Evolutionary conservation across 2,888 invertebrate genomes (phyloP).

Genomic region (Tinea pellionella): DNA sequence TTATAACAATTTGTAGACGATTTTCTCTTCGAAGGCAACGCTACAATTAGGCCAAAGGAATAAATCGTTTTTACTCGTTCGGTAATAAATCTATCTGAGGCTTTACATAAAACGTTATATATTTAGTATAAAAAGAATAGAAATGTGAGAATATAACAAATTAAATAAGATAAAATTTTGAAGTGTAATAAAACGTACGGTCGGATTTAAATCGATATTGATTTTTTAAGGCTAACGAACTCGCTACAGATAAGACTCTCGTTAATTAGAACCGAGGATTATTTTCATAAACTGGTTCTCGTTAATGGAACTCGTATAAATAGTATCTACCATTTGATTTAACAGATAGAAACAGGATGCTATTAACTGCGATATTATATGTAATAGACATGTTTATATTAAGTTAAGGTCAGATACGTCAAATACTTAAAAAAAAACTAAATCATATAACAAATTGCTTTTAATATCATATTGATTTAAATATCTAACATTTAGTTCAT

Average conservation of each 20-base stretch:
- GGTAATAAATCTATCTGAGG: not conserved
- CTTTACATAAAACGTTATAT: not conserved
- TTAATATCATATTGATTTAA: not conserved
- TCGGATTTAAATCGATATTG: slow-evolving; percentile 1
- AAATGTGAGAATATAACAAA: not conserved
- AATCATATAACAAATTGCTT: not conserved
- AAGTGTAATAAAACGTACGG: slow-evolving; percentile 1
- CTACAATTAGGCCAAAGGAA: slow-evolving; percentile 47
- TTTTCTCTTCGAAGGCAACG: slow-evolving; percentile 28
- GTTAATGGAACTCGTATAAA: slow-evolving; percentile 9
- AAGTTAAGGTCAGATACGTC: not conserved
- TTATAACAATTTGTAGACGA: slow-evolving; percentile 41
- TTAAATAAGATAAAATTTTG: not conserved
- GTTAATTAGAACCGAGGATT: slow-evolving; percentile 11
- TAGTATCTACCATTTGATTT: not conserved
- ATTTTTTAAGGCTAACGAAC: slow-evolving; percentile 9
- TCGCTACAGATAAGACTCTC: not conserved
- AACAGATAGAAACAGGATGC: slow-evolving; percentile 2
- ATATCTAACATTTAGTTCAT: slow-evolving; percentile 13
- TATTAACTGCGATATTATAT: not conserved
- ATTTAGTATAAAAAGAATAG: not conserved
- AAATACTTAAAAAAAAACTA: not conserved
- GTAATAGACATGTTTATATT: not conserved
- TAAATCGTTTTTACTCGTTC: slow-evolving; percentile 18
- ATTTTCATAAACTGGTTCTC: slow-evolving; percentile 8